phyloP scores from a whole-genome alignment of 2,797 vertebrate species.

The Semotilus atromaculatus region DNA sequence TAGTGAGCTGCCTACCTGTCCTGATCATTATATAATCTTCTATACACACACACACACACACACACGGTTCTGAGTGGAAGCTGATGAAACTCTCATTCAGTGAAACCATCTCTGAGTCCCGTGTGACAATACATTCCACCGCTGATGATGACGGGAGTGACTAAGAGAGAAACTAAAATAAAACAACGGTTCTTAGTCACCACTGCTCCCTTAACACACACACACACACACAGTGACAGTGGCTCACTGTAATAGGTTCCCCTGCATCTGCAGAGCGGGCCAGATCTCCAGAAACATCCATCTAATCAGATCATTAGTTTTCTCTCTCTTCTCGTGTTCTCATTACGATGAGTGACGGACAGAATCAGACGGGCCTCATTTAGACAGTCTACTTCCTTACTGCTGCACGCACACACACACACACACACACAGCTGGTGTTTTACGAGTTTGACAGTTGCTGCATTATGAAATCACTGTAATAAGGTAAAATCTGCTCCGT shows the following conservation, averaged over 20 bases:
- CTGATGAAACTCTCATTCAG: not conserved
- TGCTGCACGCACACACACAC: not conserved
- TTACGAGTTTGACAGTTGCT: not conserved
- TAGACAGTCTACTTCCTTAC: slow-evolving; percentile 7
- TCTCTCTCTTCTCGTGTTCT: not conserved
- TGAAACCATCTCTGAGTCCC: not conserved
- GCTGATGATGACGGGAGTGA: not conserved
- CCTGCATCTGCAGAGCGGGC: slow-evolving; percentile 24
- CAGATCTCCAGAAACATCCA: slow-evolving; percentile 26
- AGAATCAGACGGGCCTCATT: slow-evolving; percentile 19
- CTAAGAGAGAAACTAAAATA: slow-evolving; percentile 28
- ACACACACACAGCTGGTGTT: not conserved
- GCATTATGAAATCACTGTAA: slow-evolving; percentile 7
- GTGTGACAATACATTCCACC: not conserved
- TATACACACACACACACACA: not conserved
- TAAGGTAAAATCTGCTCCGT: not conserved
- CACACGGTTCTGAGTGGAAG: not conserved
- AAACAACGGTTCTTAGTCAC: not conserved
- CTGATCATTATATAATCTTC: not conserved
- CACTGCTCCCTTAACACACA: slow-evolving; percentile 8
- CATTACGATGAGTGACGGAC: not conserved
- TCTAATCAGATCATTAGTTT: slow-evolving; percentile 32
- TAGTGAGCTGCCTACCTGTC: not conserved
- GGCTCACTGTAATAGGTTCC: slow-evolving; percentile 31
- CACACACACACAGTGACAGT: not conserved